Conservation (phyloP, 2,113 vertebrate genomes). For the Sula dactylatra region DNA sequence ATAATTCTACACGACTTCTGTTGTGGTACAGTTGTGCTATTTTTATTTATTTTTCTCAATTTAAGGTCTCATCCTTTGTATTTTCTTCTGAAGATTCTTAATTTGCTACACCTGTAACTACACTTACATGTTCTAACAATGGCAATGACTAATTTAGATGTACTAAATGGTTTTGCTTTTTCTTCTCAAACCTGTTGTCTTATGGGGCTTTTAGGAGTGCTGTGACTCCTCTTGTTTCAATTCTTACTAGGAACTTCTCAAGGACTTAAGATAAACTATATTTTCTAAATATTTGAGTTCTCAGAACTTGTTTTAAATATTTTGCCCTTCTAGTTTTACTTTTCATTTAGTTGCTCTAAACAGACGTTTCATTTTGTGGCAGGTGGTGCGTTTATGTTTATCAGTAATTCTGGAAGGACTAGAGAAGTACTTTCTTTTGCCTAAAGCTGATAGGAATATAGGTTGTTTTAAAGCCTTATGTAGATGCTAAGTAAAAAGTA, state of each 20-base stretch:
- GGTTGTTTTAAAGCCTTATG: background rate
- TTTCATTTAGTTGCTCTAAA: background rate
- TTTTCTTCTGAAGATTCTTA: background rate
- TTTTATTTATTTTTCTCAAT: background rate
- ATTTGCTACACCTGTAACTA: background rate
- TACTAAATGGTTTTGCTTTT: background rate
- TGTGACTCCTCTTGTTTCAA: background rate
- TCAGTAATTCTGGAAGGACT: background rate
- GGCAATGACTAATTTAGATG: background rate
- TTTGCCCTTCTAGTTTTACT: background rate
- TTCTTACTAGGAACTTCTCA: background rate
- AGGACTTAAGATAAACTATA: background rate
- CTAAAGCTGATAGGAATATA: background rate
- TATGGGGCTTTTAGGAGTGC: background rate
- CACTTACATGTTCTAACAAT: fast-evolving
- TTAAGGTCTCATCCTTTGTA: background rate
- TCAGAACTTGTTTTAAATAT: background rate
- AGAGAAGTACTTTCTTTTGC: background rate
- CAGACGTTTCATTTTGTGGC: background rate
- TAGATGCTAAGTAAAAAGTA: background rate
- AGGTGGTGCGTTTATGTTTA: background rate
- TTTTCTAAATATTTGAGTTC: background rate
- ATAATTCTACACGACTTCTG: background rate
- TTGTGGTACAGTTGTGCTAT: background rate
- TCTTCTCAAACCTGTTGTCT: background rate